Percentiles rank a stretch among this genome's conserved stretches.
These are phyloP conservation scores for Chiloscyllium punctatum DNA, from an alignment of 2,797 vertebrate genomes.

Conservation along the genomic window DNA sequence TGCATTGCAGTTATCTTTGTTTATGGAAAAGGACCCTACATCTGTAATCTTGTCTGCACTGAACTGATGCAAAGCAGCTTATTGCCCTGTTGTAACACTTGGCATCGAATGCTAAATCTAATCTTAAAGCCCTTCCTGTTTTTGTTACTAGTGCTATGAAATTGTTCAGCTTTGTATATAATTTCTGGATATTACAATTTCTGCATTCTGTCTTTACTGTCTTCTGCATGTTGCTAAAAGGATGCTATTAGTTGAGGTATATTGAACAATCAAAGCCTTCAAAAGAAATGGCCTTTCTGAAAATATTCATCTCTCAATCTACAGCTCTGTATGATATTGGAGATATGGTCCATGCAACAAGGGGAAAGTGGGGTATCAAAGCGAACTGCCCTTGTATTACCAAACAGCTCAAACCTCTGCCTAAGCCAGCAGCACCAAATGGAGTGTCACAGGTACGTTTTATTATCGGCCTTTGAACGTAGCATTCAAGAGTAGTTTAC, in stretches of 20 bases:
- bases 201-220: neutral
- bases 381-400: conserved; percentile 95
- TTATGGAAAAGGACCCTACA: neutral
- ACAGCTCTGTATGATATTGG: conserved; percentile 96
- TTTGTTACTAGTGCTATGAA: neutral
- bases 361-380: conserved; percentile 99
- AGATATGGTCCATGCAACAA: conserved; percentile 94
- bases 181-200: neutral
- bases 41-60: neutral
- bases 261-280: neutral
- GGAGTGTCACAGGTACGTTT: conserved; percentile 87
- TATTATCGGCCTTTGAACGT: neutral
- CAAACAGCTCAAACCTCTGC: conserved; percentile 81
- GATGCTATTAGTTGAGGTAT: neutral
- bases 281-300: neutral
- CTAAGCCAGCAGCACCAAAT: conserved; percentile 85
- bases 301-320: conserved; percentile 13
- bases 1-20: neutral
- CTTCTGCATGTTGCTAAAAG: neutral
- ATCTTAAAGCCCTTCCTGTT: neutral
- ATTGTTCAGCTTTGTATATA: neutral
- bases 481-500: neutral
- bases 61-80: neutral
- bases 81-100: neutral
- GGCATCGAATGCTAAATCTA: neutral